phyloP scores from a whole-genome alignment of 1,140 invertebrate species.

The Drosophila novamexicana region DNA sequence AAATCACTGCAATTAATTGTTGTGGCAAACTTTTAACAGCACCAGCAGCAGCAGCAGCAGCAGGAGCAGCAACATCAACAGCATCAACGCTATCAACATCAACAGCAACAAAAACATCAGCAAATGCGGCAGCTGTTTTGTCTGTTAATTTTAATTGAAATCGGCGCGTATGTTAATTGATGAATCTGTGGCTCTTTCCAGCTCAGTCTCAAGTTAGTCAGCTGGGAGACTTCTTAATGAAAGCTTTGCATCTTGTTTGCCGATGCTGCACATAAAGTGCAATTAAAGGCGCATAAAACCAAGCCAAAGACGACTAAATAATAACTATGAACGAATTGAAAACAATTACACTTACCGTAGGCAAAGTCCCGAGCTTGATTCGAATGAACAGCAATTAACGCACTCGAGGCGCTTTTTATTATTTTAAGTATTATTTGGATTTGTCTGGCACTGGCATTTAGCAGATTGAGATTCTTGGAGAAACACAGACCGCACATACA shows the following conservation, averaged over 20 bases:
- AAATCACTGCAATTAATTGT: slow-evolving; percentile 74
- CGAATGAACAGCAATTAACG: slow-evolving; percentile 36
- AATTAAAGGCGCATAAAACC: slow-evolving; percentile 74
- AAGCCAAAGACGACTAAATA: slow-evolving; percentile 44
- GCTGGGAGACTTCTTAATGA: slow-evolving; percentile 29
- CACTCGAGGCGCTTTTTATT: slow-evolving; percentile 11
- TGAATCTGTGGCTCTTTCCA: slow-evolving; percentile 53
- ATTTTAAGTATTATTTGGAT: slow-evolving; percentile 29
- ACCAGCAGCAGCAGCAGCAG: slow-evolving; percentile 24
- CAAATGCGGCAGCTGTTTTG: slow-evolving; percentile 53
- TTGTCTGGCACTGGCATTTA: slow-evolving; percentile 28
- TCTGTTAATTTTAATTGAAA: slow-evolving; percentile 79
- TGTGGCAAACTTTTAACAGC: slow-evolving; percentile 66
- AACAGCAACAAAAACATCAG: slow-evolving; percentile 16
- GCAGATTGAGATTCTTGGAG: slow-evolving; percentile 29
- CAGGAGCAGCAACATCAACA: not conserved
- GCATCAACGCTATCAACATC: not conserved
- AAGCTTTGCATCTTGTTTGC: slow-evolving; percentile 27
- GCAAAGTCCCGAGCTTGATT: slow-evolving; percentile 5
- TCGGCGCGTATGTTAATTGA: slow-evolving; percentile 69
- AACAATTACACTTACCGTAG: slow-evolving; percentile 59
- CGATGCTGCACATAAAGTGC: slow-evolving; percentile 70
- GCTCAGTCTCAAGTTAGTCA: slow-evolving; percentile 27
- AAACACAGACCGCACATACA: slow-evolving; percentile 4
- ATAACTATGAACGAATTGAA: slow-evolving; percentile 37